A percentile compares a stretch with the other conserved stretches of the same genome.
Conservation (phyloP, 2,888 invertebrate species). For the Lordiphosa andalusiaca region DNA sequence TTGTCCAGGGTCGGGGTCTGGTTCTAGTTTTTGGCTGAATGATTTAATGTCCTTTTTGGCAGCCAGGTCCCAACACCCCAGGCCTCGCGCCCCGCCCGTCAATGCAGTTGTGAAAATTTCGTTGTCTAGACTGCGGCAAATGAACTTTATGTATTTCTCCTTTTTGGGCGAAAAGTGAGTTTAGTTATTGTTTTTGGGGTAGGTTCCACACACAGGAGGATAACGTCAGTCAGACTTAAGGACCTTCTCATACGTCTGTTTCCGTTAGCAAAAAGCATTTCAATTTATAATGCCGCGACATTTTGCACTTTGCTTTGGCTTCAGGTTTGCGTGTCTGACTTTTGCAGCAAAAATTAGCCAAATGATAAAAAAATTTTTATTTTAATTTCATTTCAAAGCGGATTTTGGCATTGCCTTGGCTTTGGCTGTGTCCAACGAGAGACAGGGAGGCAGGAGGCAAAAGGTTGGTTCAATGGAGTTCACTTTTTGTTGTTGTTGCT, state of each 20-base stretch:
- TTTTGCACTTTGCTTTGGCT: slow-evolving; percentile 68
- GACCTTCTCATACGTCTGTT: slow-evolving; percentile 43
- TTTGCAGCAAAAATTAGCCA: slow-evolving; percentile 54
- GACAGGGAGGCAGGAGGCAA: slow-evolving; percentile 9
- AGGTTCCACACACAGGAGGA: slow-evolving; percentile 13
- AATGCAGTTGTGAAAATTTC: slow-evolving; percentile 57
- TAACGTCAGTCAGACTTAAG: slow-evolving; percentile 37
- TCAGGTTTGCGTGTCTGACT: slow-evolving; percentile 38
- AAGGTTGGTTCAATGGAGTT: slow-evolving; percentile 31
- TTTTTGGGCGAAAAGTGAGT: slow-evolving; percentile 62
- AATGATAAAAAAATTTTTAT: slow-evolving; percentile 61
- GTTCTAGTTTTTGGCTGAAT: slow-evolving; percentile 54
- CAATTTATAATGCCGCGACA: slow-evolving; percentile 70
- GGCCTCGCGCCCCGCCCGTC: slow-evolving; percentile 12
- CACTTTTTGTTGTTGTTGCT: slow-evolving; percentile 13
- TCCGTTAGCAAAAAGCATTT: slow-evolving; percentile 34
- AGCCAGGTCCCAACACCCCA: slow-evolving; percentile 41
- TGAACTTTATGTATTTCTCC: slow-evolving; percentile 50
- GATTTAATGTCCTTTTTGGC: slow-evolving; percentile 75
- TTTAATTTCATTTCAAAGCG: slow-evolving; percentile 67
- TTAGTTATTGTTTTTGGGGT: slow-evolving; percentile 34
- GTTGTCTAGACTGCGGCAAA: slow-evolving; percentile 74
- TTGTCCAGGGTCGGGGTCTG: slow-evolving; percentile 31
- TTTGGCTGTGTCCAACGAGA: slow-evolving; percentile 10
- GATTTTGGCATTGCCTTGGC: slow-evolving; percentile 54